Evolutionary conservation across 2,797 vertebrate genomes (phyloP).

Genomic region (Pseudotriccus pelzelni): DNA sequence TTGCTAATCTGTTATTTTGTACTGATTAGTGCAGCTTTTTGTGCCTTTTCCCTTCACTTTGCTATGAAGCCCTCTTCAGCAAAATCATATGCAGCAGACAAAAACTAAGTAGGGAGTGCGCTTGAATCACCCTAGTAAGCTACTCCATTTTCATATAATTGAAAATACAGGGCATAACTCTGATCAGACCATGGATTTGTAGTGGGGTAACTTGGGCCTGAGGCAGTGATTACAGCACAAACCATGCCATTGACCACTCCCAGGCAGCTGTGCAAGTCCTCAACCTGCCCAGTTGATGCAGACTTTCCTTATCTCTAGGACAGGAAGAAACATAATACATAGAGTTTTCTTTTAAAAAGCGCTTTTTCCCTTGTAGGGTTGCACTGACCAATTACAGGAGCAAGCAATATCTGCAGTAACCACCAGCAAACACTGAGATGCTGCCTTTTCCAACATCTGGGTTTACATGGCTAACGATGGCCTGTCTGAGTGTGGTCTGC

Average conservation of each 20-base stretch:
- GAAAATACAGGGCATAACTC: neutral
- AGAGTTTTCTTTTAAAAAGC: accelerated
- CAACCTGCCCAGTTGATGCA: neutral
- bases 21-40: neutral
- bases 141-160: neutral
- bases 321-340: neutral
- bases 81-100: neutral
- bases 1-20: neutral
- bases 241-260: neutral
- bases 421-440: neutral
- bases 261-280: neutral
- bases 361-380: neutral
- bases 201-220: neutral
- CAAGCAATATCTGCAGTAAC: neutral
- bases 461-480: neutral
- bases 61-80: neutral
- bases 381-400: neutral
- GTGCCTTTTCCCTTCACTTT: neutral
- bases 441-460: neutral
- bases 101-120: neutral
- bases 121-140: neutral
- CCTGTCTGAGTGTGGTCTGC: neutral
- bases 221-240: neutral
- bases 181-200: neutral
- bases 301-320: neutral